These are phyloP conservation scores for Marcusenius ussheri DNA, from an alignment of 2,113 vertebrate species.

Conservation along the genomic window DNA sequence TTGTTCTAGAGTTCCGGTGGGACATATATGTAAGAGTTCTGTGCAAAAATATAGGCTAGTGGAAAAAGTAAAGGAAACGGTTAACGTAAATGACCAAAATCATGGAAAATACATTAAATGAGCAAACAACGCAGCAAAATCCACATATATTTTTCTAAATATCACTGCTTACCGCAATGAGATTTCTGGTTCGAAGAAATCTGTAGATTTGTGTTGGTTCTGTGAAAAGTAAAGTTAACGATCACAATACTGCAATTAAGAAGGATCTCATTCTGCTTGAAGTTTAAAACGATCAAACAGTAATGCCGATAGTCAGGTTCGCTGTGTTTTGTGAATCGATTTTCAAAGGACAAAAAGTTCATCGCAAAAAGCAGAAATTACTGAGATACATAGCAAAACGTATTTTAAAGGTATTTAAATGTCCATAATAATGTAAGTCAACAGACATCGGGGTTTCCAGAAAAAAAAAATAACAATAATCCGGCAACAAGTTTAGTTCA, in stretches of 20 bases:
- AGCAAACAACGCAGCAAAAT: background rate
- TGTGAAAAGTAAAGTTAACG: conserved; percentile 47
- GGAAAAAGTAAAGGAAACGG: conserved; percentile 8
- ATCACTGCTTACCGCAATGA: conserved; percentile 83
- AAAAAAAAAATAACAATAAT: background rate
- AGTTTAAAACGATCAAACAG: no score
- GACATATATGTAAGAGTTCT: conserved; percentile 97
- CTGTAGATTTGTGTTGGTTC: conserved; percentile 98
- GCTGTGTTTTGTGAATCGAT: background rate
- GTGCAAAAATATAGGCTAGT: conserved; percentile 96
- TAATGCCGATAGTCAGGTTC: background rate
- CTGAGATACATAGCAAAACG: background rate
- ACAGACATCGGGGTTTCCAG: background rate
- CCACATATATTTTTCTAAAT: background rate
- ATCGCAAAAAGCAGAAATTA: background rate
- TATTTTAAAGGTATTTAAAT: background rate
- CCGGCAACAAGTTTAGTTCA: background rate
- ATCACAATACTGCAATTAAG: background rate
- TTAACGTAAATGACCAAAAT: background rate
- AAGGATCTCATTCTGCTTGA: background rate
- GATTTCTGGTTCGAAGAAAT: conserved; percentile 94
- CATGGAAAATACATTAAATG: background rate
- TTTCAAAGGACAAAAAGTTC: background rate
- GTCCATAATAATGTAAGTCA: background rate
- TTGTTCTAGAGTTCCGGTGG: conserved; percentile 90